These are phyloP conservation scores for Drepanosiphum platanoidis DNA, from an alignment of 2,888 invertebrate species.

Conservation along the genomic window DNA sequence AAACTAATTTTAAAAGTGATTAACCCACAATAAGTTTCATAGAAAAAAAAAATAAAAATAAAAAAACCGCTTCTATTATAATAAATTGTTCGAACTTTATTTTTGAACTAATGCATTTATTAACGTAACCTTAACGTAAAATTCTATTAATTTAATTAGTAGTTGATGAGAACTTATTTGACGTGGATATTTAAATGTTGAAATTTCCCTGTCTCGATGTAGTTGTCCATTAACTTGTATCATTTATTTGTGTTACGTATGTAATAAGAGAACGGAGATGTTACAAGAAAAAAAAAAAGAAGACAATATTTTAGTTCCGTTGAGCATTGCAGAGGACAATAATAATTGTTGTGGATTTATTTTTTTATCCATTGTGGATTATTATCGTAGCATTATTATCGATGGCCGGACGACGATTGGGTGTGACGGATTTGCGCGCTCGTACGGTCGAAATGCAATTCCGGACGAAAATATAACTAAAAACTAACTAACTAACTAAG, in stretches of 20 bases:
- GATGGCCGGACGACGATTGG: too few relatives aligned
- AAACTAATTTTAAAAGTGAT: not conserved
- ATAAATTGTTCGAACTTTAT: not conserved
- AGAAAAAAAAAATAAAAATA: not conserved
- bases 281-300: not conserved
- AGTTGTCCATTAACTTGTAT: not conserved
- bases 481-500: too few relatives aligned
- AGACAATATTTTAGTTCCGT: not conserved
- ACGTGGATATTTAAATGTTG: not conserved
- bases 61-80: not conserved
- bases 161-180: not conserved
- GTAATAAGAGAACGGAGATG: not conserved
- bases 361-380: too few relatives aligned
- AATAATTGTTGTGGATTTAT: too few relatives aligned
- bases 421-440: too few relatives aligned
- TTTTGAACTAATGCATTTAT: not conserved
- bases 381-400: too few relatives aligned
- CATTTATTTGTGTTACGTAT: not conserved
- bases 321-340: not conserved
- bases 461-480: too few relatives aligned
- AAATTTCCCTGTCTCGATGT: too few relatives aligned
- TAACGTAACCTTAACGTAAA: too few relatives aligned
- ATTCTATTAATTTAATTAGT: not conserved
- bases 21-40: not conserved
- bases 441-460: too few relatives aligned